Evolutionary conservation across 92 coral and sea anemone genomes (phyloP).

Genomic region (Scolanthus callimorphus): DNA sequence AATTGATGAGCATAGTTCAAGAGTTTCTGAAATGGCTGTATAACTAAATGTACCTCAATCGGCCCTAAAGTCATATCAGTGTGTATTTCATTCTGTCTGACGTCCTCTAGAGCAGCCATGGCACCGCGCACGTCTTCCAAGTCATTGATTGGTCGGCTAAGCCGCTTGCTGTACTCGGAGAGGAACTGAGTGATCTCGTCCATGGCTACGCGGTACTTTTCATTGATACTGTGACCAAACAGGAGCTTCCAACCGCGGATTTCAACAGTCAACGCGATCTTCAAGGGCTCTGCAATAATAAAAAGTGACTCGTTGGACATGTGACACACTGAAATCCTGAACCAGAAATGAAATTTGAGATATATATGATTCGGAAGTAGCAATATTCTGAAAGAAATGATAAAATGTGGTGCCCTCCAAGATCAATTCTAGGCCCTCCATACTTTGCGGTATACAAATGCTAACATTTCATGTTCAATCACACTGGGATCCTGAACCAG

Average conservation of each 20-base stretch:
- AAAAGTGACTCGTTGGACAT: too few relatives aligned
- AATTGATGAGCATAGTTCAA: too few relatives aligned
- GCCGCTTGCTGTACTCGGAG: slow-evolving; percentile 71
- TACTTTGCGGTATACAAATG: too few relatives aligned
- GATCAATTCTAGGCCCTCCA: too few relatives aligned
- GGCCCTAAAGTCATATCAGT: slow-evolving; percentile 89
- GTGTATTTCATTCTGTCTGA: slow-evolving; percentile 73
- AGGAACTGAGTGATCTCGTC: slow-evolving; percentile 82
- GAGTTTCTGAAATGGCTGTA: too few relatives aligned
- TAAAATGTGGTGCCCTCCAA: too few relatives aligned
- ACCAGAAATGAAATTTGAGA: too few relatives aligned
- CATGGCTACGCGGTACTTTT: slow-evolving; percentile 71
- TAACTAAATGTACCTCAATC: slow-evolving; percentile 84
- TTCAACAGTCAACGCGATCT: slow-evolving; percentile 78
- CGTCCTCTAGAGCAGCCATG: slow-evolving; percentile 86
- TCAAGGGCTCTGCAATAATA: slow-evolving; percentile 58
- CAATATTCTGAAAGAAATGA: too few relatives aligned
- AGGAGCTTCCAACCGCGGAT: slow-evolving; percentile 79
- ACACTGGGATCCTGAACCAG: too few relatives aligned
- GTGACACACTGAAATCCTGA: too few relatives aligned
- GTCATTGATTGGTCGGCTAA: slow-evolving; percentile 80
- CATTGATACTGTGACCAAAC: slow-evolving; percentile 84
- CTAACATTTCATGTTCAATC: too few relatives aligned
- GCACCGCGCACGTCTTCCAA: slow-evolving; percentile 87
- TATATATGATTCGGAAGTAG: too few relatives aligned